phyloP scores from a whole-genome alignment of 2,888 invertebrate species.

The Ramazzottius varieornatus region DNA sequence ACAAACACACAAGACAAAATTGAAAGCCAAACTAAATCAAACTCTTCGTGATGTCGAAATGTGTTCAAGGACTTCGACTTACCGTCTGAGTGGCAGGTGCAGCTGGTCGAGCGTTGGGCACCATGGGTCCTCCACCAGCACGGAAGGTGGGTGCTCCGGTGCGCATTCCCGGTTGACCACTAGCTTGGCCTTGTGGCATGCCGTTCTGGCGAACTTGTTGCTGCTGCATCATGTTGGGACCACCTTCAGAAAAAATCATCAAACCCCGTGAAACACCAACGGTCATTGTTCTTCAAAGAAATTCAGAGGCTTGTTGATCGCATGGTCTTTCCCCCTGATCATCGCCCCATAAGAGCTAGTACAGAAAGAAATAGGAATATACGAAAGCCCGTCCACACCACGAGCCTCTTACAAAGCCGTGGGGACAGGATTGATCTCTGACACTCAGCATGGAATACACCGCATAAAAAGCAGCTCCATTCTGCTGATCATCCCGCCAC shows the following conservation, averaged over 20 bases:
- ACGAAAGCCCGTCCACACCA: background rate
- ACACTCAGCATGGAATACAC: background rate
- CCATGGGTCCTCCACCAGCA: background rate
- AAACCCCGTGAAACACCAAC: too few species aligned
- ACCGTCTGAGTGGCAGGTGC: background rate
- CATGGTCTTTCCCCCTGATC: conserved; percentile 1
- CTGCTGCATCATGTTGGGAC: conserved; percentile 8
- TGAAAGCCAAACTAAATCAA: too few species aligned
- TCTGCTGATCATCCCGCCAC: background rate
- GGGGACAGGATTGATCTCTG: background rate
- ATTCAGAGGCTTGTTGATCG: background rate
- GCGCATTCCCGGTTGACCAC: conserved; percentile 3
- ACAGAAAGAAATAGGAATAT: conserved; percentile 2
- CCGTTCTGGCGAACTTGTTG: conserved; percentile 4
- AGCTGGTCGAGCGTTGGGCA: background rate
- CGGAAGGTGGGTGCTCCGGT: background rate
- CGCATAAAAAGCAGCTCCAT: background rate
- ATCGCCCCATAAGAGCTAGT: background rate
- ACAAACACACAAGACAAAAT: too few species aligned
- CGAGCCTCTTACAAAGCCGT: background rate
- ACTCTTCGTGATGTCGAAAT: too few species aligned
- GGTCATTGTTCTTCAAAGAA: too few species aligned
- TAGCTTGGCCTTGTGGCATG: conserved; percentile 8
- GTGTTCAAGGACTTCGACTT: too few species aligned
- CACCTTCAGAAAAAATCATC: conserved; percentile 1